Evolutionary conservation across 2,113 vertebrate species (phyloP), one percentile per base, ranked within the genome.

Genomic region (Aegithalos caudatus): DNA sequence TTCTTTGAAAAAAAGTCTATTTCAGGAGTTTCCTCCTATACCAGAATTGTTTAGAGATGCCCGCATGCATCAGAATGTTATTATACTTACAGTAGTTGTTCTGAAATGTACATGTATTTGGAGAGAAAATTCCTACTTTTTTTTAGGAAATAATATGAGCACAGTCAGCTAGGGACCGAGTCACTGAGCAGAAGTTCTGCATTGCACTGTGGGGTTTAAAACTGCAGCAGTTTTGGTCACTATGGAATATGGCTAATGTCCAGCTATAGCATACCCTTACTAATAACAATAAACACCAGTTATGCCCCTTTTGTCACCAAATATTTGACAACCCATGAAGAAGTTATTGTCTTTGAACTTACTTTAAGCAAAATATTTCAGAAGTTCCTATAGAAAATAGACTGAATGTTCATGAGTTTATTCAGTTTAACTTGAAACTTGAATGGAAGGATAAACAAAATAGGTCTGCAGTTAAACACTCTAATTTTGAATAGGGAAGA

Each of bases 381-480:
- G 19, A 81, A 76, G 10, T 88, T 84, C 21, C 33, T 79, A 8
- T 2, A 51, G 53, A 81, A 94, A 84, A 56, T 28, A 82, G 53
- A 38, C 27, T 54, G 64, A 64, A 91, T 80, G 15, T 57, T 86
- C 38, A 17, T 61, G 8, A 53, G 11, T 79, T 91, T 90, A n/a
- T 93, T 82, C 45, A 35, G 11, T 92, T 85, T 80, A 72, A 90
- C 70, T 93, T 90, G 61, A 93, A n/a, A n/a, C n/a, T n/a, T n/a
- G n/a, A 42, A 76, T 82, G 37, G 45, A 91, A 92, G 17, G 57
- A 69, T 65, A 93, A 93, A 85, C 57, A 89, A 90, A 77, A 37
- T 62, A 48, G 7, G 33, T 84, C 56, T 78, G 69, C 76, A 84
- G 31, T 69, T 83, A 84, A 91, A 84, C 19, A 60, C n/a, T 72